Percentiles rank a stretch among this genome's conserved stretches.
Evolutionary conservation across 2,797 vertebrate genomes (phyloP).

Genomic region (Eulemur mongoz): DNA sequence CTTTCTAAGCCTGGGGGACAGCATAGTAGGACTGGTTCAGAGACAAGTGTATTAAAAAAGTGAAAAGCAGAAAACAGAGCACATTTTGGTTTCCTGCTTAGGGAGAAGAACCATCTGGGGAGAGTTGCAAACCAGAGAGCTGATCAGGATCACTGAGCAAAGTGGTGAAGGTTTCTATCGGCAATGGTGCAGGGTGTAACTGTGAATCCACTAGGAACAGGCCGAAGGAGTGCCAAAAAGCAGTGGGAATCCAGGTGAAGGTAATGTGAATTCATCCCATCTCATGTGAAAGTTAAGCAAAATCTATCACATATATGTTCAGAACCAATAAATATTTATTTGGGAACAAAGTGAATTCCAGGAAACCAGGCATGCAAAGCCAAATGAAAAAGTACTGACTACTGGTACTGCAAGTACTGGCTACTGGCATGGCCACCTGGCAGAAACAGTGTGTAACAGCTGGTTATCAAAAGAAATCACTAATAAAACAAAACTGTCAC

Average conservation of each 20-base stretch:
- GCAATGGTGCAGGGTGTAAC: neutral
- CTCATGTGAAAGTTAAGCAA: neutral
- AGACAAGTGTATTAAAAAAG: neutral
- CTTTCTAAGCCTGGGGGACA: neutral
- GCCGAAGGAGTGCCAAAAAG: neutral
- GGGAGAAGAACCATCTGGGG: neutral
- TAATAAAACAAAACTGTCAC: neutral
- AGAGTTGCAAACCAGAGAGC: neutral
- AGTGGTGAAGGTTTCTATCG: neutral
- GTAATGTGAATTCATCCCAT: neutral
- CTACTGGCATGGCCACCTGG: neutral
- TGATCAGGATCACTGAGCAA: neutral
- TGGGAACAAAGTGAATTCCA: conserved; percentile 12
- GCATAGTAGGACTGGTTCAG: neutral
- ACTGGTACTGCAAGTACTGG: neutral
- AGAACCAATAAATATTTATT: neutral
- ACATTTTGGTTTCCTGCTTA: neutral
- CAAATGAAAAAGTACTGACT: neutral
- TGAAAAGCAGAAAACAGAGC: neutral
- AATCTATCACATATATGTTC: neutral
- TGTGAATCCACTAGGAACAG: neutral
- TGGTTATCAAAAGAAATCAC: neutral
- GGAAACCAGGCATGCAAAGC: neutral
- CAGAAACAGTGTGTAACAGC: neutral
- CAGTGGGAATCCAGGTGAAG: neutral